Percentiles rank a stretch among this genome's conserved stretches.
phyloP scores from a whole-genome alignment of 2,113 vertebrate species.

The Limanda limanda region DNA sequence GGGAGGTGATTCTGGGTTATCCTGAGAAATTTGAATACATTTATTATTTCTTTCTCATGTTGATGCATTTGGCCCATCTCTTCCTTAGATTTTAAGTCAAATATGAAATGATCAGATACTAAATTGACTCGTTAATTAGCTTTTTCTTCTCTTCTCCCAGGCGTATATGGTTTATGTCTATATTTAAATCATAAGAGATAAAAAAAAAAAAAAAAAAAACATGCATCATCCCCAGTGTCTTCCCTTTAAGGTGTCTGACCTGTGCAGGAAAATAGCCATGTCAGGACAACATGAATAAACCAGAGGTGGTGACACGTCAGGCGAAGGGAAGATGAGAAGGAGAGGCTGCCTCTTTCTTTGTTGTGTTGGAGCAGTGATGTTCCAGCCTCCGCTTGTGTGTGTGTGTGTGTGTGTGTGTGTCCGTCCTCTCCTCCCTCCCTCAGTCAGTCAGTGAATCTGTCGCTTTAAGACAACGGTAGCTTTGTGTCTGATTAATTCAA shows the following conservation, averaged over 20 bases:
- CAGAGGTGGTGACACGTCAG: constrained; percentile 20
- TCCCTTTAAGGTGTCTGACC: too few relatives aligned
- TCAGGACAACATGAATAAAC: background rate
- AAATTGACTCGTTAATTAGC: too few relatives aligned
- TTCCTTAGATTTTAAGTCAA: too few relatives aligned
- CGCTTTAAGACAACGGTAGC: constrained; percentile 81
- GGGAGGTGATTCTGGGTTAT: too few relatives aligned
- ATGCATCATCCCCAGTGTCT: background rate
- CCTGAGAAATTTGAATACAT: background rate
- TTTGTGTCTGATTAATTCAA: constrained; percentile 79
- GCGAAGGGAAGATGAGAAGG: background rate
- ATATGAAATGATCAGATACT: too few relatives aligned
- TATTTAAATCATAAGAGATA: background rate
- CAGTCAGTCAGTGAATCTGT: constrained; percentile 53
- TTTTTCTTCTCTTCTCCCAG: too few relatives aligned
- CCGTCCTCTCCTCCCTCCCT: background rate
- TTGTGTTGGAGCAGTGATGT: constrained; percentile 36
- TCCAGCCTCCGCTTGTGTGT: background rate
- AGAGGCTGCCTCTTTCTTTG: constrained; percentile 1
- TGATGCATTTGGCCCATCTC: too few relatives aligned
- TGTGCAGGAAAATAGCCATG: background rate
- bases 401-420: too few relatives aligned
- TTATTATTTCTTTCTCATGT: too few relatives aligned
- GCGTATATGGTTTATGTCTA: too few relatives aligned
- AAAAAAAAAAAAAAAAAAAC: too few relatives aligned